Evolutionary conservation across 2,797 vertebrate species (phyloP).

Genomic region (Poecilia gillii): DNA sequence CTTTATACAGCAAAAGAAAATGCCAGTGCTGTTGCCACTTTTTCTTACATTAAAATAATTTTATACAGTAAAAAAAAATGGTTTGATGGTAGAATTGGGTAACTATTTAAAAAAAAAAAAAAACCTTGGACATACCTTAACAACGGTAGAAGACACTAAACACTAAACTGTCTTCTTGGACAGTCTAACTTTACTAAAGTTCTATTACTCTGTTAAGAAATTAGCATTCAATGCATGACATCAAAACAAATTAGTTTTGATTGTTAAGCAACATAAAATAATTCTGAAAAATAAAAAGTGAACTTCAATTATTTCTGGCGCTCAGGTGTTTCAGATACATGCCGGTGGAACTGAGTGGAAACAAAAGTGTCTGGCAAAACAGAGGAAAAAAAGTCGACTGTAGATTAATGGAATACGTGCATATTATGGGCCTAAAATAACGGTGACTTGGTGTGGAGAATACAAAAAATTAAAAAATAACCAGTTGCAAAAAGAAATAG

Average conservation of each 20-base stretch:
- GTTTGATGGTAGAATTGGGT: background rate
- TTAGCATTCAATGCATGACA: background rate
- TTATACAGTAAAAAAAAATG: background rate
- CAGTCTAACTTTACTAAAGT: background rate
- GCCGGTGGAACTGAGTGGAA: slow-evolving; percentile 1
- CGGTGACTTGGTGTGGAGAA: slow-evolving; percentile 43
- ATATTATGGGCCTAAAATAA: slow-evolving; percentile 48
- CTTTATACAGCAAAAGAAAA: background rate
- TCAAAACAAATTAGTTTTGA: background rate
- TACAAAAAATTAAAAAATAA: slow-evolving; percentile 40
- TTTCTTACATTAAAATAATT: background rate
- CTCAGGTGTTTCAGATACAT: background rate
- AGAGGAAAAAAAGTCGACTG: slow-evolving; percentile 40
- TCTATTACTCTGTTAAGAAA: background rate
- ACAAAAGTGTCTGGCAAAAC: slow-evolving; percentile 34
- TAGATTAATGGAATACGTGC: slow-evolving; percentile 55
- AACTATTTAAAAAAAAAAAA: background rate
- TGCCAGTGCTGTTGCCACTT: background rate
- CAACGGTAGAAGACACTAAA: background rate
- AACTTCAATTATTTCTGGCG: background rate
- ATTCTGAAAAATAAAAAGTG: background rate
- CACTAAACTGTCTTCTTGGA: background rate
- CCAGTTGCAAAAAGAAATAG: slow-evolving; percentile 34
- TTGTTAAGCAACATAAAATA: background rate
- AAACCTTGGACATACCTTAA: background rate